Evolutionary conservation across 92 coral and sea anemone genomes (phyloP).

Genomic region (Montipora capitata): DNA sequence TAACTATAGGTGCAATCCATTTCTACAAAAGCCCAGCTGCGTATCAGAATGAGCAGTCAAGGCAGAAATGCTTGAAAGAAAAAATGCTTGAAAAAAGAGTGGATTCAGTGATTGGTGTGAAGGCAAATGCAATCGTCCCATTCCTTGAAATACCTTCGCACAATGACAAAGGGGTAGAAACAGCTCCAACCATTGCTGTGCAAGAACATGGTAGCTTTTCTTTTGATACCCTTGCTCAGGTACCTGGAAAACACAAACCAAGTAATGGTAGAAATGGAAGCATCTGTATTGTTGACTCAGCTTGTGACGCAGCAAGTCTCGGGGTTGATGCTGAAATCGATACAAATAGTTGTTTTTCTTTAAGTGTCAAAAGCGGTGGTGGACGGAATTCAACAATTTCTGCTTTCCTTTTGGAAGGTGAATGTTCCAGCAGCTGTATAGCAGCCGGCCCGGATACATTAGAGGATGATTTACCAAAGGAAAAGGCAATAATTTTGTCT

Average conservation of each 20-base stretch:
- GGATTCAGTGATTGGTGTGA: neutral
- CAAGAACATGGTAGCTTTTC: neutral
- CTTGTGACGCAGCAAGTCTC: neutral
- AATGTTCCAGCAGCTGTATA: slow-evolving; percentile 11
- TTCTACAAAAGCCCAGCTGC: slow-evolving; percentile 86
- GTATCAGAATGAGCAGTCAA: slow-evolving; percentile 19
- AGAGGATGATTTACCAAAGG: slow-evolving; percentile 9
- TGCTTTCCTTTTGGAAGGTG: slow-evolving; percentile 44
- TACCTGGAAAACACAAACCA: neutral
- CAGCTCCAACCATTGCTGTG: neutral
- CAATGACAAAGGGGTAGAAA: neutral
- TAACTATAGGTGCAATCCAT: slow-evolving; percentile 88
- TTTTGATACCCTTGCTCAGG: neutral
- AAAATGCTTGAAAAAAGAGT: neutral
- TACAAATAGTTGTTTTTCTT: neutral
- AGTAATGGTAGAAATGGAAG: neutral
- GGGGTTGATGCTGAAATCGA: neutral
- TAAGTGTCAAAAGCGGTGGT: slow-evolving; percentile 6
- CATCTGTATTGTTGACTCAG: neutral
- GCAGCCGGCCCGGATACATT: slow-evolving; percentile 8
- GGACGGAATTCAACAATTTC: slow-evolving; percentile 33
- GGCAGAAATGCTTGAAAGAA: neutral
- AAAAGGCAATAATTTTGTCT: neutral
- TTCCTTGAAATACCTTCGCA: neutral
- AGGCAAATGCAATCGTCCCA: neutral